Evolutionary conservation across 1,140 invertebrate genomes (phyloP).

Genomic region (Caenorhabditis brenneri): DNA sequence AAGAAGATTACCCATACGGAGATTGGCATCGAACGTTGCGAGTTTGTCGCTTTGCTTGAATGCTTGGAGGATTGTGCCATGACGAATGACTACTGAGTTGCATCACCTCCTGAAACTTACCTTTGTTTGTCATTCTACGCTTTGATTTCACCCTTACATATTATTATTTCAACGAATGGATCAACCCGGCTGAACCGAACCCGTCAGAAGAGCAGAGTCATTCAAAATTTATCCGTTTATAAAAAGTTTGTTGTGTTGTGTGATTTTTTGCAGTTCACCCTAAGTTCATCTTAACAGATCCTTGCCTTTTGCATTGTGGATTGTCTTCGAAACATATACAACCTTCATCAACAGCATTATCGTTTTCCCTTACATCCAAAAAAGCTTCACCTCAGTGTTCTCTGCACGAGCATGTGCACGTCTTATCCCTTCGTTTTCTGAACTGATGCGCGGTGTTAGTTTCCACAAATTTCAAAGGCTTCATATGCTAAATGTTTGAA

Average conservation of each 20-base stretch:
- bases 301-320: too few relatives aligned
- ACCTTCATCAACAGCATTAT: not conserved
- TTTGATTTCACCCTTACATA: not conserved
- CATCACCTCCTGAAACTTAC: not conserved
- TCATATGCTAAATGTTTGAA: not conserved
- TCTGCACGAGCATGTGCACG: slow-evolving; percentile 35
- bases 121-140: slow-evolving; percentile 8
- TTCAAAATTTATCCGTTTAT: too few relatives aligned
- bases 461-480: not conserved
- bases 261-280: not conserved
- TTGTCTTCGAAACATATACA: too few relatives aligned
- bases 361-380: not conserved
- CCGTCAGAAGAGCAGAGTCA: too few relatives aligned
- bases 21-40: not conserved
- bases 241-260: not conserved
- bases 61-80: not conserved
- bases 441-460: not conserved
- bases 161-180: not conserved
- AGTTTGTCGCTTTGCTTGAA: not conserved
- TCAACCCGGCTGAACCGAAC: too few relatives aligned
- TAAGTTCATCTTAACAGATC: not conserved
- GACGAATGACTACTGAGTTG: not conserved
- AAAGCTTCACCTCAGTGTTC: not conserved
- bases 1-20: not conserved
- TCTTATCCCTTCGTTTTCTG: not conserved